These are phyloP conservation scores for Pyrgilauda ruficollis DNA, from an alignment of 2,113 vertebrate genomes.

Conservation along the genomic window DNA sequence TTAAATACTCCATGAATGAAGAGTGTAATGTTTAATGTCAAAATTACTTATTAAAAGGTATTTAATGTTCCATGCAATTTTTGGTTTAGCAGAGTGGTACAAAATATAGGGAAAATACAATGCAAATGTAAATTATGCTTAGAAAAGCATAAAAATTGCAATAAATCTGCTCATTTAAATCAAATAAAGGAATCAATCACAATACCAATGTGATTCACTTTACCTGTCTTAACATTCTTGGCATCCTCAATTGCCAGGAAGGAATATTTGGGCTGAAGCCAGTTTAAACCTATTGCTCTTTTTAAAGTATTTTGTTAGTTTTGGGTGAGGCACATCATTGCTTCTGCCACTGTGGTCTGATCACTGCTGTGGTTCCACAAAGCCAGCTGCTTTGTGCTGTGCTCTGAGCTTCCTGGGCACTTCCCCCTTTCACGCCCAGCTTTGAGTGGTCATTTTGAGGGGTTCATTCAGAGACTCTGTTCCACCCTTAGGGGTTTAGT, in stretches of 20 bases:
- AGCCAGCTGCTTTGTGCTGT: neutral
- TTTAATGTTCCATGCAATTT: neutral
- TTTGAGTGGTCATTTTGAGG: neutral
- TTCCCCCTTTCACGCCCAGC: neutral
- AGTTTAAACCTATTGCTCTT: neutral
- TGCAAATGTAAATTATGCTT: neutral
- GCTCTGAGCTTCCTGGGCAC: neutral
- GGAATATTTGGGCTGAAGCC: neutral
- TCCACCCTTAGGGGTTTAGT: neutral
- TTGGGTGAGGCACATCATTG: neutral
- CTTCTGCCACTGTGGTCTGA: neutral
- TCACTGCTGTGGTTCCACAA: neutral
- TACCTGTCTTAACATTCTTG: neutral
- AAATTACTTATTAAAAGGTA: neutral
- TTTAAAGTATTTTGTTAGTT: neutral
- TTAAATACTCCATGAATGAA: neutral
- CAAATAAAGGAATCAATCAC: neutral
- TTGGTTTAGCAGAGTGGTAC: neutral
- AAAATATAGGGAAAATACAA: neutral
- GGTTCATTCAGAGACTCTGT: fast-evolving
- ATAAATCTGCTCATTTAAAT: neutral
- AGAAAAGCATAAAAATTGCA: neutral
- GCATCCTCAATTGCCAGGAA: neutral
- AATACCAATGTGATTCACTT: neutral
- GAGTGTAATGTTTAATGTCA: neutral